Evolutionary conservation across 2,888 invertebrate genomes (phyloP).

Genomic region (Pristionchus exspectatus): DNA sequence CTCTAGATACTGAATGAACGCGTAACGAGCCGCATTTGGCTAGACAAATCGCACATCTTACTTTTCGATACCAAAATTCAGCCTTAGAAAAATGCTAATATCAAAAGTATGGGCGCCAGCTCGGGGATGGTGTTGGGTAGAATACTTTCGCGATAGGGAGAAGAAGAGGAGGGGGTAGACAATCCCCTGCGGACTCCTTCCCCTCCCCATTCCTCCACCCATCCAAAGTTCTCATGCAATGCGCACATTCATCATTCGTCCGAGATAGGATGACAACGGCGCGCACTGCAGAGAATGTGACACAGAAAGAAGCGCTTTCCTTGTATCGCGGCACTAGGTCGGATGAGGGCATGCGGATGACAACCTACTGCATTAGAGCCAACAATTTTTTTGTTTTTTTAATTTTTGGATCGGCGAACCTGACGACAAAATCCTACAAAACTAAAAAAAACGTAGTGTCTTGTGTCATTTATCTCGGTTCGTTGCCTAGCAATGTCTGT

Average conservation of each 20-base stretch:
- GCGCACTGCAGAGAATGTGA: not conserved
- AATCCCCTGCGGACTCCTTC: slow-evolving; percentile 8
- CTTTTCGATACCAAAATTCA: too few relatives aligned
- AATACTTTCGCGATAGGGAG: not conserved
- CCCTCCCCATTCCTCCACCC: slow-evolving; percentile 43
- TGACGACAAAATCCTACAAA: too few relatives aligned
- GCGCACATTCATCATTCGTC: not conserved
- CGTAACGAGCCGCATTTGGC: not conserved
- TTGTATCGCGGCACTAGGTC: too few relatives aligned
- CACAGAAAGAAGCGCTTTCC: not conserved
- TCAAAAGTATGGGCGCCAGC: too few relatives aligned
- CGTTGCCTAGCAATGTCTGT: not conserved
- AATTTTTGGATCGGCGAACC: too few relatives aligned
- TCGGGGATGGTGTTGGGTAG: not conserved
- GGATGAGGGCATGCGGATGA: not conserved
- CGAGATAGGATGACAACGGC: slow-evolving; percentile 21
- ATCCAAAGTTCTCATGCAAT: slow-evolving; percentile 30
- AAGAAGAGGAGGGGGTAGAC: slow-evolving; percentile 1
- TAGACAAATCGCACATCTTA: not conserved
- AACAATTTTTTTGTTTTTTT: too few relatives aligned
- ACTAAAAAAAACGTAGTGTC: not conserved
- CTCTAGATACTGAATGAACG: not conserved
- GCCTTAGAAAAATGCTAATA: too few relatives aligned
- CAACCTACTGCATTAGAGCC: not conserved
- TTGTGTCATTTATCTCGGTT: not conserved